These are phyloP conservation scores for Sitobion miscanthi DNA, from an alignment of 1,140 invertebrate genomes.

Conservation along the genomic window DNA sequence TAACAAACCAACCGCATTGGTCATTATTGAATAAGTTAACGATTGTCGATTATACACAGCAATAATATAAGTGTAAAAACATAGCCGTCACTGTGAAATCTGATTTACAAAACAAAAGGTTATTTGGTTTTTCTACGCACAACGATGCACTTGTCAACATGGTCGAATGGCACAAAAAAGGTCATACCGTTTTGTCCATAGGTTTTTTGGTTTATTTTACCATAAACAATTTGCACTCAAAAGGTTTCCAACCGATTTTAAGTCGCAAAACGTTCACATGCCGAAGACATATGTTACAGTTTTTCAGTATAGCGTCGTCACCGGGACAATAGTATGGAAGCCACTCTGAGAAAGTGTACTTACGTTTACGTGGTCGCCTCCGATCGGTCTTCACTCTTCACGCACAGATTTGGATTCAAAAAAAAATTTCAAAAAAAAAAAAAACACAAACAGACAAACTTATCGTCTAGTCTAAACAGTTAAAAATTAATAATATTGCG, in stretches of 20 bases:
- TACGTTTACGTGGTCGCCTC: neutral
- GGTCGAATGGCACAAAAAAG: neutral
- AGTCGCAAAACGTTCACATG: neutral
- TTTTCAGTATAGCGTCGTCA: neutral
- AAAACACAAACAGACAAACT: neutral
- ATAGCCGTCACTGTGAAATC: neutral
- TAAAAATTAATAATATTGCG: neutral
- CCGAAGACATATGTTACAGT: neutral
- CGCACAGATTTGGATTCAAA: neutral
- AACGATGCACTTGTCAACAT: neutral
- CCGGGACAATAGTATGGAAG: neutral
- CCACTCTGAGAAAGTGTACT: neutral
- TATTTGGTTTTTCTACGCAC: neutral
- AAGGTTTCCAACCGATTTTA: neutral
- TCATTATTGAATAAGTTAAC: neutral
- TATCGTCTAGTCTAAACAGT: neutral
- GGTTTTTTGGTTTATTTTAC: neutral
- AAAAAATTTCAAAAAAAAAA: neutral
- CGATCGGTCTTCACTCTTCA: neutral
- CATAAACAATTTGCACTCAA: neutral
- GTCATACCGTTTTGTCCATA: neutral
- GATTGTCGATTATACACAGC: neutral
- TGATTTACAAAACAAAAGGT: neutral
- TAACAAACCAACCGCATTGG: neutral
- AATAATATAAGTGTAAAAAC: neutral